Conservation (phyloP, 2,113 vertebrate genomes). For the Tragelaphus imberbis region DNA sequence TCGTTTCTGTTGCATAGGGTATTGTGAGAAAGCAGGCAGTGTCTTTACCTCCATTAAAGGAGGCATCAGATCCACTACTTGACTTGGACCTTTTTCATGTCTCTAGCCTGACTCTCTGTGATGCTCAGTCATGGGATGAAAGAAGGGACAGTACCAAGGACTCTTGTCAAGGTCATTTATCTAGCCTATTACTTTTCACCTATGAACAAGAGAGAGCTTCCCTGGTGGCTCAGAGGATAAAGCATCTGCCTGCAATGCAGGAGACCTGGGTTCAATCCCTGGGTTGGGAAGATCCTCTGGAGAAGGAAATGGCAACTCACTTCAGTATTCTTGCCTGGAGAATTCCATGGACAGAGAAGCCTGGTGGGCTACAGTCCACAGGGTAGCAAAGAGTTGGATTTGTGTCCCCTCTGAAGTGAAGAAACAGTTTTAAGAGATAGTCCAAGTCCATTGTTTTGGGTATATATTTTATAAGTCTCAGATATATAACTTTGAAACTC, state of each 20-base stretch:
- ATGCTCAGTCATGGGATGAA: background rate
- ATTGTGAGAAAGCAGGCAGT: background rate
- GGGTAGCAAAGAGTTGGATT: too few relatives aligned
- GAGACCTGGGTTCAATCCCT: rapidly evolving
- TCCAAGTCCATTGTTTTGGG: background rate
- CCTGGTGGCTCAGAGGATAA: too few relatives aligned
- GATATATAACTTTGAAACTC: background rate
- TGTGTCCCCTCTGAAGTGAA: background rate
- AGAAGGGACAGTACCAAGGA: background rate
- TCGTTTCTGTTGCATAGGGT: background rate
- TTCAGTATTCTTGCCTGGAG: too few relatives aligned
- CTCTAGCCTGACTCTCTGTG: background rate
- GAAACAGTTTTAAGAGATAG: background rate
- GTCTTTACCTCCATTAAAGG: background rate
- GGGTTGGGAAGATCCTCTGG: too few relatives aligned
- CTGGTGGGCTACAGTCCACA: too few relatives aligned
- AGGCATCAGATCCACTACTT: background rate
- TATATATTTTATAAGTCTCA: background rate
- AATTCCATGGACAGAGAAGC: too few relatives aligned
- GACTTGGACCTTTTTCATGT: background rate
- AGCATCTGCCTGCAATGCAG: too few relatives aligned
- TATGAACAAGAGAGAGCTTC: background rate
- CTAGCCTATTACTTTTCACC: background rate
- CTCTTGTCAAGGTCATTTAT: background rate
- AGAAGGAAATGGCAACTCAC: too few relatives aligned